A percentile compares a stretch with the other conserved stretches of the same genome.
phyloP scores from a whole-genome alignment of 1,140 invertebrate genomes.

The Drosophila neocordata region DNA sequence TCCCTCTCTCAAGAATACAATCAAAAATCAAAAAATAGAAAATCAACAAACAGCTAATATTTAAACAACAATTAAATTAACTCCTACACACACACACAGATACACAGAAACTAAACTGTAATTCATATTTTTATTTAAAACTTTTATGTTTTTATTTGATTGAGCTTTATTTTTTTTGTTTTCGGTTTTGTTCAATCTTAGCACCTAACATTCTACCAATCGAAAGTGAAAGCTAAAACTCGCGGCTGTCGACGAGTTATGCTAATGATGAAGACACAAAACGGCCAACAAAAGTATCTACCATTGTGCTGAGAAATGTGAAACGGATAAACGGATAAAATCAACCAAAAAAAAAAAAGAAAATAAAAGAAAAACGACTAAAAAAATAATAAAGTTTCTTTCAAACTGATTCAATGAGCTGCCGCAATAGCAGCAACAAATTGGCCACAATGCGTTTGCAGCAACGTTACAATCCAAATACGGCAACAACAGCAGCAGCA shows the following conservation, averaged over 20 bases:
- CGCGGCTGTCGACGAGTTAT: slow-evolving; percentile 48
- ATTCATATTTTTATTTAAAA: slow-evolving; percentile 33
- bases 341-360: background rate
- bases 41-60: slow-evolving; percentile 46
- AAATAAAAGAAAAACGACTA: too few species aligned
- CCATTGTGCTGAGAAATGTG: slow-evolving; percentile 24
- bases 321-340: slow-evolving; percentile 21
- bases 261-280: slow-evolving; percentile 25
- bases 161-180: slow-evolving; percentile 61
- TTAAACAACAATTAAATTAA: background rate
- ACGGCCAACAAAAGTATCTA: slow-evolving; percentile 10
- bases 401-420: slow-evolving; percentile 29
- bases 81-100: slow-evolving; percentile 16
- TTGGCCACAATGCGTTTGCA: slow-evolving; percentile 65
- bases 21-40: slow-evolving; percentile 40
- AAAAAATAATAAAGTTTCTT: background rate
- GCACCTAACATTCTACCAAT: slow-evolving; percentile 60
- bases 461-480: slow-evolving; percentile 55
- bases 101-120: background rate
- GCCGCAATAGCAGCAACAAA: slow-evolving; percentile 22
- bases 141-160: slow-evolving; percentile 31
- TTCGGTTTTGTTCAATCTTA: slow-evolving; percentile 31
- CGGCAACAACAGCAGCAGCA: slow-evolving; percentile 25
- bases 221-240: slow-evolving; percentile 70
- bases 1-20: slow-evolving; percentile 19